phyloP scores from a whole-genome alignment of 1,140 invertebrate species.

The Eufriesea mexicana region DNA sequence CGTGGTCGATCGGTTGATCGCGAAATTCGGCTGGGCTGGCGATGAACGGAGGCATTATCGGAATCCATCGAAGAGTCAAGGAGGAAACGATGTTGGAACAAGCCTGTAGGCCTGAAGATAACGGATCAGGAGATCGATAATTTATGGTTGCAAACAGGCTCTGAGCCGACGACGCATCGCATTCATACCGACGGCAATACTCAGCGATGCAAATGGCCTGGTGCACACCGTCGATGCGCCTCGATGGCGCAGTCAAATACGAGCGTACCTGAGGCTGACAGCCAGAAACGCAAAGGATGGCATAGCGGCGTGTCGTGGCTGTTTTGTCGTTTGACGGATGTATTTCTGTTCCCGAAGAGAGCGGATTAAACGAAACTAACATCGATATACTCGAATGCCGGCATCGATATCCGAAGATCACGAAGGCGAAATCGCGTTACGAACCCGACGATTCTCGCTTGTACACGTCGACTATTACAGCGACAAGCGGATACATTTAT shows the following conservation, averaged over 20 bases:
- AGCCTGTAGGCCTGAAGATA: constrained; percentile 42
- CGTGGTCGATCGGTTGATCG: too few relatives aligned
- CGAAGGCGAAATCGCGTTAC: background rate
- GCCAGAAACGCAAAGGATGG: constrained; percentile 38
- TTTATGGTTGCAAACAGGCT: constrained; percentile 49
- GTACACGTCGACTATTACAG: background rate
- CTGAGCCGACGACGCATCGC: constrained; percentile 49
- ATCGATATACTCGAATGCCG: background rate
- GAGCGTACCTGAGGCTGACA: constrained; percentile 45
- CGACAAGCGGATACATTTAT: background rate
- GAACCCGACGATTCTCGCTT: background rate
- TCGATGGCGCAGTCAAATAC: constrained; percentile 39
- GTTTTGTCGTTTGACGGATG: constrained; percentile 34
- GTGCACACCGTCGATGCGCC: constrained; percentile 38
- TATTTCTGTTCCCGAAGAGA: background rate
- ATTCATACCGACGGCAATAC: constrained; percentile 50
- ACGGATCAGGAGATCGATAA: constrained; percentile 49
- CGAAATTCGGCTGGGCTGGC: too few relatives aligned
- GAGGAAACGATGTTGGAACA: background rate
- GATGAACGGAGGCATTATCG: background rate
- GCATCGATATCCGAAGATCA: background rate
- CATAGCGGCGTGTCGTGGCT: constrained; percentile 7
- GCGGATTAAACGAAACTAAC: constrained; percentile 6
- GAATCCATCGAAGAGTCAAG: background rate
- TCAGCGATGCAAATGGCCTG: constrained; percentile 60